phyloP scores from a whole-genome alignment of 2,797 vertebrate genomes.

The Pempheris klunzingeri region DNA sequence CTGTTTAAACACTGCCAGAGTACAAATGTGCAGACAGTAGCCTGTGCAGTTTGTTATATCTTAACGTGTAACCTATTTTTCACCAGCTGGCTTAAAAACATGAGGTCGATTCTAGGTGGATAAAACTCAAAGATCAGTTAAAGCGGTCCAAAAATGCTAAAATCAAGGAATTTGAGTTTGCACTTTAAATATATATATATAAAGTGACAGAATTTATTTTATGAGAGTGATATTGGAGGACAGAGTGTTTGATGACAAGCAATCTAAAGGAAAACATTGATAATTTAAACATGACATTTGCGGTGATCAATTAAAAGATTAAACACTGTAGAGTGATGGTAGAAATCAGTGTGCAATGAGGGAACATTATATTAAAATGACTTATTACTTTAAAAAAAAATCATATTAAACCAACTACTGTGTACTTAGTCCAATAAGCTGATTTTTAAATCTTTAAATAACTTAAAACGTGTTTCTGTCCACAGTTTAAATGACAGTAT shows the following conservation, averaged over 20 bases:
- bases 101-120: not conserved
- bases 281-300: not conserved
- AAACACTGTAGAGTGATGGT: not conserved
- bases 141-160: not conserved
- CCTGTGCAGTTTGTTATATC: not conserved
- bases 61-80: not conserved
- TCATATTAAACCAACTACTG: too few species aligned
- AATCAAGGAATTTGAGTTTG: not conserved
- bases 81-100: not conserved
- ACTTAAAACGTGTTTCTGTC: too few species aligned
- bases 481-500: too few species aligned
- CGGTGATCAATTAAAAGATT: not conserved
- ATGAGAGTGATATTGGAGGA: not conserved
- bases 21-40: constrained; percentile 1
- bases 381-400: too few species aligned
- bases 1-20: constrained; percentile 6
- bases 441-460: too few species aligned
- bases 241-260: not conserved
- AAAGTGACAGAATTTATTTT: too few species aligned
- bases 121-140: not conserved
- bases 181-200: not conserved
- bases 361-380: not conserved
- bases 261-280: not conserved
- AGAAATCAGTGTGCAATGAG: not conserved
- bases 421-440: too few species aligned